A percentile compares a stretch with the other conserved stretches of the same genome.
phyloP scores from a whole-genome alignment of 2,113 vertebrate genomes.

The Chaetodon auriga region DNA sequence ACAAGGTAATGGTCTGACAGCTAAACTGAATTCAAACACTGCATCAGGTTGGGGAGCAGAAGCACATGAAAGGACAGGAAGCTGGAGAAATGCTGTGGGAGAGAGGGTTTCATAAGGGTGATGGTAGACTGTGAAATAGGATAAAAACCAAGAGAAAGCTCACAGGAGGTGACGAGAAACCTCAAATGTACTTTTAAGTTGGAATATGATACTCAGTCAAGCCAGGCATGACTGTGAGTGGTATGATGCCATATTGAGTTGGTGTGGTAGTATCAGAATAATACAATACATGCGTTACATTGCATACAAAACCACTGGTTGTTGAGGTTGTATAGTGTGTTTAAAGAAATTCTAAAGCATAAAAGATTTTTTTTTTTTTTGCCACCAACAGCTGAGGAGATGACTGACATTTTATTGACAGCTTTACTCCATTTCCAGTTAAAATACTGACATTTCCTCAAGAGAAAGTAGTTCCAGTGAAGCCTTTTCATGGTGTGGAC shows the following conservation, averaged over 20 bases:
- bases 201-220: not conserved
- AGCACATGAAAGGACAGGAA: not conserved
- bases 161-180: conserved; percentile 7
- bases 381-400: too few relatives aligned
- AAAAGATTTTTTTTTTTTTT: too few relatives aligned
- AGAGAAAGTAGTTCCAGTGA: not conserved
- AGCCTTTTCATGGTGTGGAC: not conserved
- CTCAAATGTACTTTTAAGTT: not conserved
- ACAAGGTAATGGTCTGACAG: not conserved
- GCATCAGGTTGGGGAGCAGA: not conserved
- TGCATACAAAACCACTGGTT: not conserved
- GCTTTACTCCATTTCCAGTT: not conserved
- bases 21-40: not conserved
- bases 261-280: not conserved
- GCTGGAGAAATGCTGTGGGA: not conserved
- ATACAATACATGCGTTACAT: not conserved
- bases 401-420: not conserved
- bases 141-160: conserved; percentile 17
- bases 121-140: conserved; percentile 27
- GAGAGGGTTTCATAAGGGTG: conserved; percentile 6
- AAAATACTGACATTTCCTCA: not conserved
- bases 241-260: not conserved
- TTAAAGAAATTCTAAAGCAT: not conserved
- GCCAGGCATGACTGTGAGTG: not conserved
- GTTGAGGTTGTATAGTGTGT: not conserved